Evolutionary conservation across 2,888 invertebrate genomes (phyloP).

Genomic region (Sipha maydis): DNA sequence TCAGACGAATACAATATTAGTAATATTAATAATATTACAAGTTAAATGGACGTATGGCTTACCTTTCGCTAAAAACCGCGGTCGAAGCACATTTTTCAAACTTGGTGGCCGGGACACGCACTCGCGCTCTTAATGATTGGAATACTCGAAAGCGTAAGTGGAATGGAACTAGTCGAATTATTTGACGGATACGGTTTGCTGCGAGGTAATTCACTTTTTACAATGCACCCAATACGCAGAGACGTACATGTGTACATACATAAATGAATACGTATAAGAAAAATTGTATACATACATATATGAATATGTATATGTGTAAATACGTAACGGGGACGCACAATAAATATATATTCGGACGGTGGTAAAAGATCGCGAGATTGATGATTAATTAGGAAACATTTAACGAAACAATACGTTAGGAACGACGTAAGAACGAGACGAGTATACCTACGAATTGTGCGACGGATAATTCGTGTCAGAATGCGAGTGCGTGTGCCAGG

Average conservation of each 20-base stretch:
- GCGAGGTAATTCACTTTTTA: too few species aligned
- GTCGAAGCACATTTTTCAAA: slow-evolving; percentile 37
- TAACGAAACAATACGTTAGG: background rate
- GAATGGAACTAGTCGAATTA: too few species aligned
- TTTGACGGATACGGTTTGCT: too few species aligned
- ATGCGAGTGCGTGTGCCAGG: background rate
- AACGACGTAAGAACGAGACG: background rate
- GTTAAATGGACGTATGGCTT: background rate
- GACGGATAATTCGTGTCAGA: background rate
- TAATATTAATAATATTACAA: background rate
- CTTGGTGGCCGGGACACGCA: background rate
- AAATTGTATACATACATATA: background rate
- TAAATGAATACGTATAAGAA: background rate
- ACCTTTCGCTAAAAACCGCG: slow-evolving; percentile 52
- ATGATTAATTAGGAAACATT: background rate
- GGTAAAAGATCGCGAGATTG: background rate
- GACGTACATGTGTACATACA: too few species aligned
- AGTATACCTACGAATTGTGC: too few species aligned
- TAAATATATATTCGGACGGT: background rate
- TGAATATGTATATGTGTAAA: background rate
- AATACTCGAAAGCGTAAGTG: too few species aligned
- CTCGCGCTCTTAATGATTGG: too few species aligned
- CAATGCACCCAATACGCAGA: too few species aligned
- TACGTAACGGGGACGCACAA: background rate
- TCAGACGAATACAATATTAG: too few species aligned